Conservation (phyloP, 2,888 invertebrate species). For the Diarsia mendica region DNA sequence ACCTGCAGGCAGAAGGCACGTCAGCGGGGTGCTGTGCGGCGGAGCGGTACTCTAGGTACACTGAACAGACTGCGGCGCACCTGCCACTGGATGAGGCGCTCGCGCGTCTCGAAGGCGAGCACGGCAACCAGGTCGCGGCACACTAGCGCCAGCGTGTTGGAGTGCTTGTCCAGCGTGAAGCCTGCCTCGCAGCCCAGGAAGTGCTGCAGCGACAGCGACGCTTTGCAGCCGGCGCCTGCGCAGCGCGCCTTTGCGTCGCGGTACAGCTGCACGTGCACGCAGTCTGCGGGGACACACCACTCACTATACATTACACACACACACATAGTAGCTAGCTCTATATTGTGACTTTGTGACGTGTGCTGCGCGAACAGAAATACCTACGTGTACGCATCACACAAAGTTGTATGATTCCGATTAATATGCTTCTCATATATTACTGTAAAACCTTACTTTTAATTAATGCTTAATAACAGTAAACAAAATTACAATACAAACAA, state of each 20-base stretch:
- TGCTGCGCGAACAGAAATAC: neutral
- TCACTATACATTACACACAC: neutral
- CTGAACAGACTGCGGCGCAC: constrained; percentile 55
- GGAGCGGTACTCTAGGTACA: neutral
- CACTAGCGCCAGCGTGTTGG: constrained; percentile 96
- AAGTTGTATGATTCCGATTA: neutral
- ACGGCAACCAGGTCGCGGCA: constrained; percentile 96
- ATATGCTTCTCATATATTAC: neutral
- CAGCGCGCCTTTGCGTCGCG: constrained; percentile 94
- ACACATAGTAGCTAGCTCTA: no score
- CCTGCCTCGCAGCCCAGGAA: constrained; percentile 96
- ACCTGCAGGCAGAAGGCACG: constrained; percentile 70
- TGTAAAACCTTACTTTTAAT: neutral
- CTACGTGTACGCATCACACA: neutral
- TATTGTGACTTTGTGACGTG: neutral
- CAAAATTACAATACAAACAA: no score
- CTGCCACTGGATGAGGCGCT: constrained; percentile 97
- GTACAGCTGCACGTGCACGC: constrained; percentile 96
- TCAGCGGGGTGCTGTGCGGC: neutral
- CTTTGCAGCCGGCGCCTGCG: constrained; percentile 91
- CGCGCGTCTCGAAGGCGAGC: constrained; percentile 96
- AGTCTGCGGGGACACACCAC: constrained; percentile 91
- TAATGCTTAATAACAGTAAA: no score
- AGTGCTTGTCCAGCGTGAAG: constrained; percentile 97
- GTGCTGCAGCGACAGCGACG: constrained; percentile 95